Evolutionary conservation across 2,797 vertebrate species (phyloP).

Genomic region (Lacerta agilis): DNA sequence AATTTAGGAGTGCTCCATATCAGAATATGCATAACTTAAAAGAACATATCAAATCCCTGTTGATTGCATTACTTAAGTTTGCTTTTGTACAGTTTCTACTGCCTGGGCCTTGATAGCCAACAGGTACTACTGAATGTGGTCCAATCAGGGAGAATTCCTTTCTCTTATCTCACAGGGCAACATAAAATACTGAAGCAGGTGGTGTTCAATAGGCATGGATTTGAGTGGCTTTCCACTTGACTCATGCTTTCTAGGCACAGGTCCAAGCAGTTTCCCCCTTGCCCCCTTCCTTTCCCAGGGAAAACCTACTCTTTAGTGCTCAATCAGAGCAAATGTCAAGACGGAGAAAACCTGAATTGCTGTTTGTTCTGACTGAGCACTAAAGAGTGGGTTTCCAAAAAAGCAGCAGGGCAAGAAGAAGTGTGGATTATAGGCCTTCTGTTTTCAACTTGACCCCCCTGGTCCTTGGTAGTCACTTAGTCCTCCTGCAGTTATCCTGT

Average conservation of each 20-base stretch:
- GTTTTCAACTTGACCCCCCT: background rate
- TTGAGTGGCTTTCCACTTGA: too few species aligned
- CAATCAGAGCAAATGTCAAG: too few species aligned
- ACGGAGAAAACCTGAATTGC: too few species aligned
- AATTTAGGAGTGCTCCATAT: background rate
- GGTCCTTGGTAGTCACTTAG: background rate
- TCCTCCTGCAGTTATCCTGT: too few species aligned
- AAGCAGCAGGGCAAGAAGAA: too few species aligned
- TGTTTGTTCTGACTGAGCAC: too few species aligned
- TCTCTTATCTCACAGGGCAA: background rate
- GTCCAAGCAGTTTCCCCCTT: too few species aligned
- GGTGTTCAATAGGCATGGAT: background rate
- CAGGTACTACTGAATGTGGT: background rate
- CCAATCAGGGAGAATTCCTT: background rate
- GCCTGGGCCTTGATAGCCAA: background rate
- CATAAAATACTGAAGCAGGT: background rate
- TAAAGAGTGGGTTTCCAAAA: too few species aligned
- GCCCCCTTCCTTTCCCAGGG: too few species aligned
- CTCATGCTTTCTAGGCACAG: too few species aligned
- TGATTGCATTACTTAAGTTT: background rate
- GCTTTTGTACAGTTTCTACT: background rate
- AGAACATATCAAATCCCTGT: background rate
- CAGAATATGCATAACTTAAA: background rate
- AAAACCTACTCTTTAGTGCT: too few species aligned
- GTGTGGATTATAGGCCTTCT: background rate